Conservation (phyloP, 1,140 invertebrate species). For the Magallana ariakensis region DNA sequence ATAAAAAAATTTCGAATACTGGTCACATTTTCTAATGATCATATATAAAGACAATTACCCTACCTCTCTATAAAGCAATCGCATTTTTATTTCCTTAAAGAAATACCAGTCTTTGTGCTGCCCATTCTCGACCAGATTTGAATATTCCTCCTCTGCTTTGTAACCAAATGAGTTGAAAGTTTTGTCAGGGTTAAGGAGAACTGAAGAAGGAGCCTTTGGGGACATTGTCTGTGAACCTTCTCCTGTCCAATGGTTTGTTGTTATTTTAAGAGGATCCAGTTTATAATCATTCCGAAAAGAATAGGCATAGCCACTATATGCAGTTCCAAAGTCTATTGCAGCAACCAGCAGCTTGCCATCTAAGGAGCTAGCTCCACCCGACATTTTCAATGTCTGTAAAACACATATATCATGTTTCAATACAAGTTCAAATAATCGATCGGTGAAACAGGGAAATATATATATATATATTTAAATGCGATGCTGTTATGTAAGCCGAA, state of each 20-base stretch:
- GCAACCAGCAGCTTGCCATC: constrained; percentile 46
- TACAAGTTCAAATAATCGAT: too few species aligned
- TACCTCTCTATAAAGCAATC: constrained; percentile 26
- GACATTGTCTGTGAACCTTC: constrained; percentile 73
- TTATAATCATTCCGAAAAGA: constrained; percentile 57
- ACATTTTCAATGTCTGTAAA: neutral
- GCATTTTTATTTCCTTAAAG: constrained; percentile 21
- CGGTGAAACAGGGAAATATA: too few species aligned
- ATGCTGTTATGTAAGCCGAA: too few species aligned
- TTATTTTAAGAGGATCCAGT: constrained; percentile 51
- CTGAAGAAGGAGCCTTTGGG: constrained; percentile 54
- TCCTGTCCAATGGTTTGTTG: constrained; percentile 50
- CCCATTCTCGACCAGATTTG: neutral
- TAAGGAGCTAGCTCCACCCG: neutral
- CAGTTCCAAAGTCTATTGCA: constrained; percentile 69
- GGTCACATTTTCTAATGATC: too few species aligned
- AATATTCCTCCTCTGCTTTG: constrained; percentile 46
- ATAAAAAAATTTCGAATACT: too few species aligned
- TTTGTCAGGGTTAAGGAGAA: constrained; percentile 52
- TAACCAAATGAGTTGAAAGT: constrained; percentile 60
- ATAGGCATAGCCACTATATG: constrained; percentile 60
- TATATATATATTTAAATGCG: too few species aligned
- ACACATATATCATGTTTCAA: too few species aligned
- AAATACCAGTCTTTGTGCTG: constrained; percentile 18
- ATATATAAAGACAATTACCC: too few species aligned